These are phyloP conservation scores for Lasaia peninsularis DNA, from an alignment of 1,140 invertebrate genomes.

Conservation along the genomic window DNA sequence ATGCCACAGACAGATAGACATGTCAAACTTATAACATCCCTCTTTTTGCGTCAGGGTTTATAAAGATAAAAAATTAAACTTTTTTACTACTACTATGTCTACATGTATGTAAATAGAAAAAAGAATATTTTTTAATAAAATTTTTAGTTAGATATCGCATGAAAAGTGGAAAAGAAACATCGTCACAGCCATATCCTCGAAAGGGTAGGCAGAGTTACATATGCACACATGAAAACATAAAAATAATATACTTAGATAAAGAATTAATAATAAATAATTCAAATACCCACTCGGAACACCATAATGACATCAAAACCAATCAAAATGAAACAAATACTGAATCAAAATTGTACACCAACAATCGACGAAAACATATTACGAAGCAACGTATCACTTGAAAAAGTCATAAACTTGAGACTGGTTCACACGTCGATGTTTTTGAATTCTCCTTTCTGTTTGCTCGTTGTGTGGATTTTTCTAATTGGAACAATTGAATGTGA, in stretches of 20 bases:
- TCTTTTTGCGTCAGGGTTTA: no score
- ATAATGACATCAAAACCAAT: conserved; percentile 26
- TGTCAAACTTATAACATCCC: no score
- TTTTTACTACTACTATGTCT: no score
- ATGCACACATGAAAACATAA: no score
- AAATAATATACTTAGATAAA: not conserved
- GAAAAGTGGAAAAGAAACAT: no score
- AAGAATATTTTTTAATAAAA: no score
- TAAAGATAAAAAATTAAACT: no score
- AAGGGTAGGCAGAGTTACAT: no score
- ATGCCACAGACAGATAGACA: no score
- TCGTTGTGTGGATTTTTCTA: conserved; percentile 66
- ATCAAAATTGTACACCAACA: not conserved
- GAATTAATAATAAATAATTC: conserved; percentile 11
- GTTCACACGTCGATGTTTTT: conserved; percentile 44
- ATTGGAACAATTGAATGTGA: conserved; percentile 57
- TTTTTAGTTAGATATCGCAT: no score
- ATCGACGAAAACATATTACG: not conserved
- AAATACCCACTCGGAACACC: conserved; percentile 45
- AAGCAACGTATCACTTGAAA: conserved; percentile 9
- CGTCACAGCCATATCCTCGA: no score
- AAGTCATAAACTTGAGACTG: not conserved
- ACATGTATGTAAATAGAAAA: no score
- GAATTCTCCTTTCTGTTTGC: conserved; percentile 56
- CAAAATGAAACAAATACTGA: not conserved